Evolutionary conservation across 1,140 invertebrate species (phyloP), one percentile per base, ranked within the genome.

Genomic region (Cylas formicarius): DNA sequence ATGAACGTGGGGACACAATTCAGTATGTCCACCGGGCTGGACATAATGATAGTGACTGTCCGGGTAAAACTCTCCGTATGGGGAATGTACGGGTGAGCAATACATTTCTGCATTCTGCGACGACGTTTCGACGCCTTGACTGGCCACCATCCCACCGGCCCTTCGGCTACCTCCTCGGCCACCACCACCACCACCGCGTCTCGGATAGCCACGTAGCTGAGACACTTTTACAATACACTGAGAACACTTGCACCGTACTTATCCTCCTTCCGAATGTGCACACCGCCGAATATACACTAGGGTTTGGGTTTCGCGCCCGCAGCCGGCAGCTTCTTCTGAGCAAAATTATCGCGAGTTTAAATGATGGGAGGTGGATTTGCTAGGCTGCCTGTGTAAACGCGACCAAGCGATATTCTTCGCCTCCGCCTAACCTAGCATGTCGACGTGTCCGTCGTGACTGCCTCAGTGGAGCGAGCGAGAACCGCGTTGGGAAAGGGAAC

Each of bases 11-110:
- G 58, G 55, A 24, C 62, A 59, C 27, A 62, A 41, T 19, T 62
- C 61, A 20, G 56, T 52, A 27, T 56, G 52, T 16, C 42, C 45
- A 14, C 47, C 52, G 8, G 46, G 51, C 11, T 42, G 46, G 23
- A 57, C 23, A 36, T 56, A 60, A 19, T 46, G 44, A 44, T 59
- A 62, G 24, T 55, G 54, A 33, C 58, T 55, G 19, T 58, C 60
- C 21, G 53, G 56, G 51, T 63, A 65, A 48, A 59, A 67, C 40
- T 65, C 62, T 20, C 59, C 60, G 42, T 64, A 62, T 18, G 52
- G 50, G 18, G 55, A 50, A 46, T 52, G 54, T 22, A 53, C 24
- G 11, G 46, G 55, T 14, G 53, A 42, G 50, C 60, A 62, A 50
- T 64, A 62, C 61, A 63, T 62, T 42, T 62, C 61, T 26, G 54